phyloP scores from a whole-genome alignment of 2,797 vertebrate genomes.

The Antennarius maculatus region DNA sequence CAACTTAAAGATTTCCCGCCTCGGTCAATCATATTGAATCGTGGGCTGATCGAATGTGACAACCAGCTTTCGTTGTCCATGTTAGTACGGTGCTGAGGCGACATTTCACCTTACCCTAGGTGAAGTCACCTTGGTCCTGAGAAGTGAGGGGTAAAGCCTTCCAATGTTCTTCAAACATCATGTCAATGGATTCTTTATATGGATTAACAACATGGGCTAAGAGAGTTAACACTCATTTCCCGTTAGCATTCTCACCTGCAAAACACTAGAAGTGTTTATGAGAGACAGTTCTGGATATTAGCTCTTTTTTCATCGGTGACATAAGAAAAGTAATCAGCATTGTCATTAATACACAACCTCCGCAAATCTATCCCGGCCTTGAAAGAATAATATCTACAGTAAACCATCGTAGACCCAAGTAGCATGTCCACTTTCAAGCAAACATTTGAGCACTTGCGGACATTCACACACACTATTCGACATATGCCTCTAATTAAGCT shows the following conservation, averaged over 20 bases:
- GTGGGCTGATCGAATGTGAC: constrained; percentile 71
- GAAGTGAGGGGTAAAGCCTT: constrained; percentile 54
- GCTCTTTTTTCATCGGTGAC: constrained; percentile 18
- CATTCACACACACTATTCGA: constrained; percentile 44
- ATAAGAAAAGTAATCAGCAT: constrained; percentile 40
- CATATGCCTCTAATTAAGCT: constrained; percentile 71
- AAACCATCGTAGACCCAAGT: constrained; percentile 42
- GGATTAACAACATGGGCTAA: constrained; percentile 53
- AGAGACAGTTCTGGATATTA: constrained; percentile 2
- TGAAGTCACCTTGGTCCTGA: constrained; percentile 65
- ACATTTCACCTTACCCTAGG: constrained; percentile 55
- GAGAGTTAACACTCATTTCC: constrained; percentile 28
- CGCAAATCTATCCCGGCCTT: constrained; percentile 36
- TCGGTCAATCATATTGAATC: constrained; percentile 70
- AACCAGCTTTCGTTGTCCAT: constrained; percentile 34
- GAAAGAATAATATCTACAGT: constrained; percentile 41
- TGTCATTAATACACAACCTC: constrained; percentile 68
- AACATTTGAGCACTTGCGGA: constrained; percentile 45
- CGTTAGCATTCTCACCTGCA: constrained; percentile 48
- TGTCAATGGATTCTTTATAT: constrained; percentile 65
- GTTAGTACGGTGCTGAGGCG: constrained; percentile 39
- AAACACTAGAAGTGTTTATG: background rate
- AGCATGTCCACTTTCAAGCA: constrained; percentile 31
- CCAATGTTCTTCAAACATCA: constrained; percentile 35
- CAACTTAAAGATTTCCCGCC: constrained; percentile 79